Evolutionary conservation across 2,797 vertebrate species (phyloP), one percentile per base, ranked within the genome.

Genomic region (Babyrousa celebensis): DNA sequence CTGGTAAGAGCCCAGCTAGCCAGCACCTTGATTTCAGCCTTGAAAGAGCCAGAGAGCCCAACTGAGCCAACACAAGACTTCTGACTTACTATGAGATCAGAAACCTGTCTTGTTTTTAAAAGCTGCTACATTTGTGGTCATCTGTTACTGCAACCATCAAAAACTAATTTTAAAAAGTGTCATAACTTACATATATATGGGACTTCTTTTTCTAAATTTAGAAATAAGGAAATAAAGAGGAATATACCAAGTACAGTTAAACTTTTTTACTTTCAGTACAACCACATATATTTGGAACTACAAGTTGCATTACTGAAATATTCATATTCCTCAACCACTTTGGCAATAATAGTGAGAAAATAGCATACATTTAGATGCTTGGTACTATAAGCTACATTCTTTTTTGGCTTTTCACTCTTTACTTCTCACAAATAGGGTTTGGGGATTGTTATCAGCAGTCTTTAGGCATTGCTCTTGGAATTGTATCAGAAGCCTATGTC

Each of bases 151-250:
- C n/a, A 82, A 3, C 52, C 71, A 60, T 85, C 62, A 62, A 40
- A 91, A 90, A 60, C 14, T 54, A 25, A 65, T 60, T 32, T 80
- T 71, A 4, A 56, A 75, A 54, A 23, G 5, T 25, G 16, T 62
- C 40, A 15, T 23, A 63, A 58, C 29, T 67, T 48, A 0, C 6
- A 25, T 80, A 54, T 32, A 40, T 48, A 17, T 74, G 29, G 12
- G 14, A 48, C 40, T 85, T 89, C 70, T 72, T 89, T 27, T 87
- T 82, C 21, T 93, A 84, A 90, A 23, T 87, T 43, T 85, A 94
- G 29, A 82, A 88, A 70, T 29, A 29, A 91, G 58, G 12, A 91
- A 87, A 48, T 56, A 18, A 32, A 67, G 48, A 63, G n/a, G 23
- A 70, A 29, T 40, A n/a, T 74, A 9, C 52, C 43, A 67, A 43